Base-by-base conservation (phyloP, 2,888 invertebrate species). In the Listrodromus nycthemerus region DNA sequence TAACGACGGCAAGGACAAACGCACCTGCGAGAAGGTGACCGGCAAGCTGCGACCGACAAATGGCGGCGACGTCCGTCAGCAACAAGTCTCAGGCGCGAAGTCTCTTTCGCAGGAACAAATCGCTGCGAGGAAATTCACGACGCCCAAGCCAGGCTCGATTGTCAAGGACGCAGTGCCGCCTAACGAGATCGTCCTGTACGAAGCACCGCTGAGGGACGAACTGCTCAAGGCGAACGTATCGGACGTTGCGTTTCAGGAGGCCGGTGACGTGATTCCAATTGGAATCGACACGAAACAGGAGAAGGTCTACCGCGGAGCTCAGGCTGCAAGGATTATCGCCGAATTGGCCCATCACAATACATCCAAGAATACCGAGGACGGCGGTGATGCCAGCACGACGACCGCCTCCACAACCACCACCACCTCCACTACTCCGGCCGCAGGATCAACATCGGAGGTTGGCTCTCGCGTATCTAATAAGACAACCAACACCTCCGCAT, bases 181-280 rank as follows among this genome's bases (percentile, higher is more conserved):
- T 0, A 79, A 86, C 33, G 83, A 86, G 1, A 77, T 88, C 8
- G 79, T 91, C 0, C 65, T 92, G 8, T 74, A 87, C 65, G 80
- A 90, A 71, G 92, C 89, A 4, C 91, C 92, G 0, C 66, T 83
- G 52, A 85, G 81, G 61, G 86, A 89, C 3, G 88, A 89, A 10
- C 69, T 65, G 4, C 77, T 88, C 5, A 85, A 87, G 66, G 74
- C 86, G 24, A 92, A 91, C 83, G 41, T 91, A 78, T 92, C 91
- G 52, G 92, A 91, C 81, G 82, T 82, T 50, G 91, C 89, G 2
- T 91, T 87, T 73, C 89, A 89, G 73, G 88, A 91, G 80, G 55
- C 78, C 6, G 91, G 91, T n/a, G 91, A 92, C 58, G 21, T 73
- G 1, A 82, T 88, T 10, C 88, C 89, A 3, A 37, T 80, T 13